Evolutionary conservation across 2,888 invertebrate genomes (phyloP).

Genomic region (Adelognathus sp.): DNA sequence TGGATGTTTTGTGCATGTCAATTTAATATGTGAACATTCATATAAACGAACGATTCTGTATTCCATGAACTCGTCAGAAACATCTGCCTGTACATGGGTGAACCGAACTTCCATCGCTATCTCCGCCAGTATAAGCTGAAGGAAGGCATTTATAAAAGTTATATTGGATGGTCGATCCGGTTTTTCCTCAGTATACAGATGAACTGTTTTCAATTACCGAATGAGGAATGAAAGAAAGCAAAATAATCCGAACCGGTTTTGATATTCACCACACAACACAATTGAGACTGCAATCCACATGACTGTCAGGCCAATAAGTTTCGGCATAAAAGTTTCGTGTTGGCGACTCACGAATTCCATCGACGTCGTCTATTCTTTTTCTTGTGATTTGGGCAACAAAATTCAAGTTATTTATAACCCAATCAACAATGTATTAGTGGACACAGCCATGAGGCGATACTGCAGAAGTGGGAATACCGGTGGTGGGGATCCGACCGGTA

Average conservation of each 20-base stretch:
- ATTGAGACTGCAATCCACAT: not conserved
- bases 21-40: too few species aligned
- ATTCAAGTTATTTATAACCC: not conserved
- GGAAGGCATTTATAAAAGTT: not conserved
- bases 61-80: too few species aligned
- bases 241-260: not conserved
- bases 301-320: not conserved
- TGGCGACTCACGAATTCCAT: not conserved
- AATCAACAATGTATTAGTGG: not conserved
- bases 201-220: not conserved
- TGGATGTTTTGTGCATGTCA: too few species aligned
- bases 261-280: not conserved
- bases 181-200: not conserved
- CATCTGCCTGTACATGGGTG: too few species aligned
- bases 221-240: not conserved
- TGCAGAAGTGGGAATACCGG: conserved; percentile 33
- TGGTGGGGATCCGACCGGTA: conserved; percentile 10
- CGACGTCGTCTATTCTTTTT: not conserved
- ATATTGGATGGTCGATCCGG: not conserved
- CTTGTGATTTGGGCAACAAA: not conserved
- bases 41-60: too few species aligned
- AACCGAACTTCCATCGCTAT: too few species aligned
- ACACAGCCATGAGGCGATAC: not conserved
- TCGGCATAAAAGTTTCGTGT: not conserved
- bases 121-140: too few species aligned